Percentiles rank a stretch among this genome's conserved stretches.
These are phyloP conservation scores for Sinonovacula constricta DNA, from an alignment of 1,140 invertebrate genomes.

Conservation along the genomic window DNA sequence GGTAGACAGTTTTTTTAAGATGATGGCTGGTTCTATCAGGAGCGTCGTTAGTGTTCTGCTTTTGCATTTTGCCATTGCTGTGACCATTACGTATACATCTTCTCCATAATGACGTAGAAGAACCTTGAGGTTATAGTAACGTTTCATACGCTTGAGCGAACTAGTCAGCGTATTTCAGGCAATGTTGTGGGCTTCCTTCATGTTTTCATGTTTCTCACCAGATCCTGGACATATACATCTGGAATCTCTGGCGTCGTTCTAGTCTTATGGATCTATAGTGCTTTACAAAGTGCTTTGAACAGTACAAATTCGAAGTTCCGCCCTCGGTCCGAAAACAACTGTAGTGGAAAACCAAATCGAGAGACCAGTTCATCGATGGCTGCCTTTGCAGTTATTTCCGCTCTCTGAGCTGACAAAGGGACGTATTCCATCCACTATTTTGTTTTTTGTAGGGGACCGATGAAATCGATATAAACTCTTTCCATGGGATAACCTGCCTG, in stretches of 20 bases:
- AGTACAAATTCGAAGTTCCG: neutral
- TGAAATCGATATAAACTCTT: too few relatives aligned
- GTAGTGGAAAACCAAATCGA: neutral
- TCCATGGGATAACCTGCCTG: too few relatives aligned
- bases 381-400: neutral
- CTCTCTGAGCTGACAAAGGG: neutral
- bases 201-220: too few relatives aligned
- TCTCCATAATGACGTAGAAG: neutral
- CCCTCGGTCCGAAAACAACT: neutral
- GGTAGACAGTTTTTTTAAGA: too few relatives aligned
- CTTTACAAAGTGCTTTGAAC: neutral
- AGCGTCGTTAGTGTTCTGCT: too few relatives aligned
- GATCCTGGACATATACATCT: neutral
- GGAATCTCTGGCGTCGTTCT: neutral
- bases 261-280: neutral
- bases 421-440: conserved; percentile 2
- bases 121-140: neutral
- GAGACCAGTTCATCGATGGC: neutral
- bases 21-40: too few relatives aligned
- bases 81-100: neutral
- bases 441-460: too few relatives aligned
- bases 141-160: neutral
- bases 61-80: too few relatives aligned
- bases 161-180: neutral
- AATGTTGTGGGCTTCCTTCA: neutral